These are phyloP conservation scores for Notodonta ziczac DNA, from an alignment of 2,888 invertebrate species.

Conservation along the genomic window DNA sequence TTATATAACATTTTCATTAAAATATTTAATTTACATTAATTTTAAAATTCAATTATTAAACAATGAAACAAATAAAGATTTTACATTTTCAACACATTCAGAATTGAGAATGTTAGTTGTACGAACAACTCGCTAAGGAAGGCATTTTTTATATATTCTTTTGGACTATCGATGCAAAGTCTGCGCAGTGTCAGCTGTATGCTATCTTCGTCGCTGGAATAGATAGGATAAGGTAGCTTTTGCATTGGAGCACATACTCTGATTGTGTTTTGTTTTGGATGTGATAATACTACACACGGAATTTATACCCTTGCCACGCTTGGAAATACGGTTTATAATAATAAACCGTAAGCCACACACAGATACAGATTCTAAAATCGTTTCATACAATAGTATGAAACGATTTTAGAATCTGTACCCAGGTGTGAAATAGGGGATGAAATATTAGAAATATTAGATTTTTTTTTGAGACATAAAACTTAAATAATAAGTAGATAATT, in stretches of 20 bases:
- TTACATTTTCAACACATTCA: conserved; percentile 32
- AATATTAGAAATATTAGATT: too few relatives aligned
- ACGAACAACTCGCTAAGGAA: conserved; percentile 47
- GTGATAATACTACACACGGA: too few relatives aligned
- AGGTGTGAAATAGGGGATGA: too few relatives aligned
- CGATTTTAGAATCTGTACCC: too few relatives aligned
- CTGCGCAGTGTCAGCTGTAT: conserved; percentile 43
- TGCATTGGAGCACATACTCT: background rate
- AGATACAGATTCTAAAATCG: too few relatives aligned
- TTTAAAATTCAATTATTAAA: conserved; percentile 1
- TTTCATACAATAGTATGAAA: too few relatives aligned
- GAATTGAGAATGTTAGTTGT: conserved; percentile 49
- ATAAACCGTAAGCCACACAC: too few relatives aligned
- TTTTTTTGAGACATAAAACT: too few relatives aligned
- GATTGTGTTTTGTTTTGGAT: too few relatives aligned
- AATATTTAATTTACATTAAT: background rate
- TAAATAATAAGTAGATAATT: too few relatives aligned
- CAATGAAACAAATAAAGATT: conserved; percentile 1
- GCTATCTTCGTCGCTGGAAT: conserved; percentile 48
- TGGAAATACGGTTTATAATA: too few relatives aligned
- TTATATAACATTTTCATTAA: background rate
- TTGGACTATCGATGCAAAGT: conserved; percentile 33
- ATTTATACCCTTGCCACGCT: too few relatives aligned
- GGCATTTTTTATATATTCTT: conserved; percentile 39
- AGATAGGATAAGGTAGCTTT: conserved; percentile 17